These are phyloP conservation scores for Babyrousa celebensis DNA, from an alignment of 2,797 vertebrate species.

Conservation along the genomic window DNA sequence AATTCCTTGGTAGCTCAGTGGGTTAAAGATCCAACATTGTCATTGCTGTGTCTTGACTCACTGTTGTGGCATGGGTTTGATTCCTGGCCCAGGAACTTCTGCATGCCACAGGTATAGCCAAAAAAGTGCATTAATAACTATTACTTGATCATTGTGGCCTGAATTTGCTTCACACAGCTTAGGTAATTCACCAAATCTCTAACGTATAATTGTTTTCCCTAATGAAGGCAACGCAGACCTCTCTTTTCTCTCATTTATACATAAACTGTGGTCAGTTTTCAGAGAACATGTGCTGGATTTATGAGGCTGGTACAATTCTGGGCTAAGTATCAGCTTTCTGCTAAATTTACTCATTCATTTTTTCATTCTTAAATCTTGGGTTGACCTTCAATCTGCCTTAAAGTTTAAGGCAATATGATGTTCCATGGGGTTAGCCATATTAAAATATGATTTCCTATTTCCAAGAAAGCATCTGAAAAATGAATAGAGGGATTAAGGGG, in stretches of 20 bases:
- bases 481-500: constrained; percentile 55
- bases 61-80: no score
- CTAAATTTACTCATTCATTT: constrained; percentile 58
- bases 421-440: constrained; percentile 24
- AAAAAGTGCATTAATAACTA: neutral
- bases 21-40: no score
- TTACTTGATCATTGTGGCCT: constrained; percentile 29
- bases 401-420: constrained; percentile 10
- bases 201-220: constrained; percentile 29
- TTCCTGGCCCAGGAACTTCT: no score
- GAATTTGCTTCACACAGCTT: constrained; percentile 26
- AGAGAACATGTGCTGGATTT: constrained; percentile 43
- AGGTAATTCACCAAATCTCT: constrained; percentile 32
- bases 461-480: constrained; percentile 71
- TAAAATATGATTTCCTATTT: constrained; percentile 69
- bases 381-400: constrained; percentile 65
- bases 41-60: no score
- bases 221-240: constrained; percentile 47
- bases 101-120: no score
- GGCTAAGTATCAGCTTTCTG: constrained; percentile 35
- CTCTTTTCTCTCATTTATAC: constrained; percentile 17
- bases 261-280: constrained; percentile 61
- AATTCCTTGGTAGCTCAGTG: no score
- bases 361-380: constrained; percentile 60
- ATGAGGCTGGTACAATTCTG: constrained; percentile 19